Percentiles rank a stretch among this genome's conserved stretches.
Conservation (phyloP, 2,797 vertebrate genomes). For the Aratinga solstitialis region DNA sequence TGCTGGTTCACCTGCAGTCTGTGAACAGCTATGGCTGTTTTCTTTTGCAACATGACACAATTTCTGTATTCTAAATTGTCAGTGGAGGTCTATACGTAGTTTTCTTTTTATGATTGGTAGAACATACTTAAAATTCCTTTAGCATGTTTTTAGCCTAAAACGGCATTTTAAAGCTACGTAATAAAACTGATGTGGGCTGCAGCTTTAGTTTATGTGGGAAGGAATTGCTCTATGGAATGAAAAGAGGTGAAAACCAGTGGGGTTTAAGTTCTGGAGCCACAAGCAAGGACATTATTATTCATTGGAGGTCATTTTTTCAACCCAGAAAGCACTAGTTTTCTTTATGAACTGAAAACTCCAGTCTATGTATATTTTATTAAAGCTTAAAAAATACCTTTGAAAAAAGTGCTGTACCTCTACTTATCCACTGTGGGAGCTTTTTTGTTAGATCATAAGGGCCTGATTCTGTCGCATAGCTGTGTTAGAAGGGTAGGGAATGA, state of each 20-base stretch:
- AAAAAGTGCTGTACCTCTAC: not conserved
- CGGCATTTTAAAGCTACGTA: not conserved
- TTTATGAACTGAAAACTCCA: constrained; percentile 33
- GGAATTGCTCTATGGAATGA: not conserved
- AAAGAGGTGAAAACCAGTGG: not conserved
- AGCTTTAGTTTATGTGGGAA: constrained; percentile 23
- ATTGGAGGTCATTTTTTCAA: not conserved
- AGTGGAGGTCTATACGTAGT: not conserved
- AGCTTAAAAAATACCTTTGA: not conserved
- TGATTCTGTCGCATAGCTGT: not conserved
- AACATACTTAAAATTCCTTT: not conserved
- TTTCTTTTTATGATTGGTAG: not conserved
- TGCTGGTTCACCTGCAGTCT: not conserved
- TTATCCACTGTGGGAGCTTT: not conserved
- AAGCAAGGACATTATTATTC: constrained; percentile 20
- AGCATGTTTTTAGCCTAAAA: constrained; percentile 22
- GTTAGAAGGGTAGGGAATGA: not conserved
- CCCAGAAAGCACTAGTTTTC: not conserved
- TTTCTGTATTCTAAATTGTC: not conserved
- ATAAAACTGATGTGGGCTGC: constrained; percentile 26
- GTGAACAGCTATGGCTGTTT: not conserved
- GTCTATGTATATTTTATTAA: not conserved
- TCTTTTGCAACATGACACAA: not conserved
- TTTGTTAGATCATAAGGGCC: not conserved
- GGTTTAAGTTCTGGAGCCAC: constrained; percentile 32